Evolutionary conservation across 2,797 vertebrate genomes (phyloP).

Genomic region (Cheirogaleus major): DNA sequence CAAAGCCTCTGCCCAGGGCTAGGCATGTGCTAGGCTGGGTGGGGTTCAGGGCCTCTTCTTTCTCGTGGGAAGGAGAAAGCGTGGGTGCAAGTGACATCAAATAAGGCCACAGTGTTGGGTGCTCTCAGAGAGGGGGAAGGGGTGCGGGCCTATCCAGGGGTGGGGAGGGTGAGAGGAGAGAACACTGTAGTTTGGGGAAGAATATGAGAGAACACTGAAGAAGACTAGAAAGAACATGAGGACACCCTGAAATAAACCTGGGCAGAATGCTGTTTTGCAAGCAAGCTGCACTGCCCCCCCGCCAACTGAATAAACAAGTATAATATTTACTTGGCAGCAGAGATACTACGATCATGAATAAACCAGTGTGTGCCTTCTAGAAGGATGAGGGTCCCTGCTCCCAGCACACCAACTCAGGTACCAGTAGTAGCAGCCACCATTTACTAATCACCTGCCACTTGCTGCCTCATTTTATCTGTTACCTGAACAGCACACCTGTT

Average conservation of each 20-base stretch:
- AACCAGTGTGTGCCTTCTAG: not conserved
- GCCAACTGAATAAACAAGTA: not conserved
- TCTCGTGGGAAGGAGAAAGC: not conserved
- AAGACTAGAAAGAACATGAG: not conserved
- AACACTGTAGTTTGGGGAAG: not conserved
- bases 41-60: not conserved
- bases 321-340: not conserved
- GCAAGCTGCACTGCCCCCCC: too few relatives aligned
- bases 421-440: not conserved
- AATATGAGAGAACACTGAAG: not conserved
- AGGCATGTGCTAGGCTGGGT: rapidly evolving
- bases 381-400: not conserved
- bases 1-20: not conserved
- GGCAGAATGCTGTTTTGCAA: not conserved
- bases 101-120: not conserved
- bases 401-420: not conserved
- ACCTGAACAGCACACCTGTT: not conserved
- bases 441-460: too few relatives aligned
- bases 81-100: not conserved
- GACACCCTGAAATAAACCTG: not conserved
- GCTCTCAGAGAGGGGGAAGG: not conserved
- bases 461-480: not conserved
- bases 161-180: not conserved
- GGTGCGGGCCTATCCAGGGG: not conserved
- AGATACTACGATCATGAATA: not conserved